A percentile compares a stretch with the other conserved stretches of the same genome.
phyloP scores from a whole-genome alignment of 2,797 vertebrate genomes.

The Novumbra hubbsi region DNA sequence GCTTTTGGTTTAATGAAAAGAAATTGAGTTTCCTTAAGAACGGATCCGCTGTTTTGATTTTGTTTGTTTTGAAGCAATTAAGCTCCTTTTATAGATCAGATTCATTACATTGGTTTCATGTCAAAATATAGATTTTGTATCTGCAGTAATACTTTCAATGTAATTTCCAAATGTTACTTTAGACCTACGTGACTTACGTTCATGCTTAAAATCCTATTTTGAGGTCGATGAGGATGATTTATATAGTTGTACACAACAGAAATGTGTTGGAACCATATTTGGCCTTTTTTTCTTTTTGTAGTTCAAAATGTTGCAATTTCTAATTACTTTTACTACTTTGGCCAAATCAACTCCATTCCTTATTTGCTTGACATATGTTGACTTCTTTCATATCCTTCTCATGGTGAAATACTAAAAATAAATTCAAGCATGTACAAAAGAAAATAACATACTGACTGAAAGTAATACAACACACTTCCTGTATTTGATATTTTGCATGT shows the following conservation, averaged over 20 bases:
- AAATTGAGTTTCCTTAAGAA: neutral
- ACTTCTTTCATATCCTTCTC: slow-evolving; percentile 29
- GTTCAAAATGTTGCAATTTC: neutral
- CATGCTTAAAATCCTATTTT: neutral
- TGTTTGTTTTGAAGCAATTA: too few species aligned
- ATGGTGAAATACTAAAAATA: slow-evolving; percentile 38
- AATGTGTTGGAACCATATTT: slow-evolving; percentile 2
- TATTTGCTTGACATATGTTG: slow-evolving; percentile 15
- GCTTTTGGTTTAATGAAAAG: neutral
- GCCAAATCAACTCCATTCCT: slow-evolving; percentile 5
- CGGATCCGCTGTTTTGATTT: neutral
- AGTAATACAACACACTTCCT: slow-evolving; percentile 16
- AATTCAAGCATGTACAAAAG: slow-evolving; percentile 18
- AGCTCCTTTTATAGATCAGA: neutral
- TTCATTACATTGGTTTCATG: neutral
- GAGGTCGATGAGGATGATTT: slow-evolving; percentile 10
- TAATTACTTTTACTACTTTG: neutral
- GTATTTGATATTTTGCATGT: slow-evolving; percentile 56
- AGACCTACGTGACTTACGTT: neutral
- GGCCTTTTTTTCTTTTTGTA: neutral
- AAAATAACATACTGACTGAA: neutral
- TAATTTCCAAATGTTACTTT: slow-evolving; percentile 3
- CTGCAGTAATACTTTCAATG: neutral
- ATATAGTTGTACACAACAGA: neutral
- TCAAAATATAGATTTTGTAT: neutral